Conservation (phyloP, 2,797 vertebrate genomes). For the Sebastes aleutianus region DNA sequence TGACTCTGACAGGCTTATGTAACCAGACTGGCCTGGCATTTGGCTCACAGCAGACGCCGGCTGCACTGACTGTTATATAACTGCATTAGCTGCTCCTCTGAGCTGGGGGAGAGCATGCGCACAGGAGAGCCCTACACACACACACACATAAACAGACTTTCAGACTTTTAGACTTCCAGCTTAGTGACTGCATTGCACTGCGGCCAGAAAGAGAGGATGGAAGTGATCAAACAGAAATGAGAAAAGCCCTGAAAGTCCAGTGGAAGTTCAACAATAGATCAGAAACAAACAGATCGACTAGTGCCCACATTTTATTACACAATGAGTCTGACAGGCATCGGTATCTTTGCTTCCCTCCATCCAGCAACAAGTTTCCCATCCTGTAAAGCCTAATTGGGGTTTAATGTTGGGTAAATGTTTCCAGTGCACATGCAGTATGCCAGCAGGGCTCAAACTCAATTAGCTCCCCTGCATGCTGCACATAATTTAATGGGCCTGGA, state of each 20-base stretch:
- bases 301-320: not conserved
- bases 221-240: not conserved
- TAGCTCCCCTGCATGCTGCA: slow-evolving; percentile 72
- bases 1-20: slow-evolving; percentile 83
- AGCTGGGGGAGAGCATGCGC: slow-evolving; percentile 74
- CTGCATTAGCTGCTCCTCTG: slow-evolving; percentile 82
- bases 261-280: slow-evolving; percentile 5
- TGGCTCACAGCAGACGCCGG: slow-evolving; percentile 82
- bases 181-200: slow-evolving; percentile 35
- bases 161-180: slow-evolving; percentile 34
- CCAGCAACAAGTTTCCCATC: slow-evolving; percentile 67
- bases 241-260: not conserved
- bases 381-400: slow-evolving; percentile 70
- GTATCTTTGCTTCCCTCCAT: slow-evolving; percentile 34
- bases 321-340: slow-evolving; percentile 19
- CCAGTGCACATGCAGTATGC: slow-evolving; percentile 72
- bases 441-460: slow-evolving; percentile 78
- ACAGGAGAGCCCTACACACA: slow-evolving; percentile 23
- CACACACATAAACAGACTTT: slow-evolving; percentile 21
- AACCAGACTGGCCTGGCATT: slow-evolving; percentile 81
- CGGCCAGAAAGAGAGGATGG: not conserved
- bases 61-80: slow-evolving; percentile 84
- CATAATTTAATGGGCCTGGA: slow-evolving; percentile 76
- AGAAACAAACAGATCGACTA: not conserved
- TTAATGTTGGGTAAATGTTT: slow-evolving; percentile 81